Percentiles rank a stretch among this genome's conserved stretches.
Evolutionary conservation across 1,140 invertebrate genomes (phyloP).

Genomic region (Diachasmimorpha longicaudata): DNA sequence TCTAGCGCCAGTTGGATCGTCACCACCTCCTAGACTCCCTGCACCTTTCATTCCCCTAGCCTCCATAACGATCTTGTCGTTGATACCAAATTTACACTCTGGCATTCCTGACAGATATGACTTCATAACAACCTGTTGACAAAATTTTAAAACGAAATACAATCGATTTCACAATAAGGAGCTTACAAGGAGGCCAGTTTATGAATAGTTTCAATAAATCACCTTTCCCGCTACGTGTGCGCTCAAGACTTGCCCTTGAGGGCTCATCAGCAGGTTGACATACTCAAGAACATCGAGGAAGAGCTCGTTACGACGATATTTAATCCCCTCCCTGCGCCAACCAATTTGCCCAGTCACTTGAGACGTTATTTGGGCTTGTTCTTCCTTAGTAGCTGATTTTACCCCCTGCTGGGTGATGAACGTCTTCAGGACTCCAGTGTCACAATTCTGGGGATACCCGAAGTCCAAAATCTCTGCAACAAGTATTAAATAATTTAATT

Average conservation of each 20-base stretch:
- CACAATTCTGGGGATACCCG: conserved; percentile 99
- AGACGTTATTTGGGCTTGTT: conserved; percentile 99
- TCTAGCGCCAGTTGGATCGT: conserved; percentile 84
- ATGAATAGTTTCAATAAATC: neutral
- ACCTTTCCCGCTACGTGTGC: conserved; percentile 97
- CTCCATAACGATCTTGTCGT: conserved; percentile 99
- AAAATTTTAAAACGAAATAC: no score
- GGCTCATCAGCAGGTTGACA: conserved; percentile 99
- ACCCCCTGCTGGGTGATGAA: conserved; percentile 99
- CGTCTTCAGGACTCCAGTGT: conserved; percentile 98
- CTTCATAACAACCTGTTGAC: conserved; percentile 93
- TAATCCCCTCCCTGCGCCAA: conserved; percentile 99
- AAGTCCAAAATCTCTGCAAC: conserved; percentile 97
- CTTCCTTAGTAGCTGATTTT: conserved; percentile 98
- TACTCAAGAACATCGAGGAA: conserved; percentile 99
- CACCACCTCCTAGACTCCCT: conserved; percentile 67
- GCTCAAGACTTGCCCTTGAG: conserved; percentile 98
- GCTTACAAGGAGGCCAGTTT: no score
- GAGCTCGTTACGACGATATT: conserved; percentile 97
- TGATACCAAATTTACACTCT: conserved; percentile 99
- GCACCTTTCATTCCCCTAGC: conserved; percentile 84
- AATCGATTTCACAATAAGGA: no score
- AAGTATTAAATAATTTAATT: conserved; percentile 17
- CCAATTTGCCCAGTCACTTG: conserved; percentile 99
- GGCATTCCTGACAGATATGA: conserved; percentile 99